Conservation (phyloP, 2,888 invertebrate species). For the Cristatella mucedo region DNA sequence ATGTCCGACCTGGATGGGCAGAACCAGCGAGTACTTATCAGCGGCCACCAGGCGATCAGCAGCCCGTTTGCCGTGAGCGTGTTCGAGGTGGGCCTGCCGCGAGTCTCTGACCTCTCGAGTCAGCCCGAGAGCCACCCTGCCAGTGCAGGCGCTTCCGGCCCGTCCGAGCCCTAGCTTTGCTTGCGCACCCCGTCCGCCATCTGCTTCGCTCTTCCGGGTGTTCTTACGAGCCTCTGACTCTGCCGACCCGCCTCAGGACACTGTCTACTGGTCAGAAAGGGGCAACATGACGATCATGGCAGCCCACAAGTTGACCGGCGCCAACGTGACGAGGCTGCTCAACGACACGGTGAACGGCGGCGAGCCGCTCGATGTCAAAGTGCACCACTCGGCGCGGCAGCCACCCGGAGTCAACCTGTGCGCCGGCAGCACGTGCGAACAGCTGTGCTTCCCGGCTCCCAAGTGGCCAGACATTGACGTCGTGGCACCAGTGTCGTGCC, state of each 20-base stretch:
- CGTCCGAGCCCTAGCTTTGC: too few relatives aligned
- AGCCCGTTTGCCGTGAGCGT: conserved; percentile 94
- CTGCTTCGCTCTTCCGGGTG: too few relatives aligned
- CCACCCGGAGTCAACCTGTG: too few relatives aligned
- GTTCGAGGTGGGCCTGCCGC: conserved; percentile 62
- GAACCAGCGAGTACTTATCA: conserved; percentile 49
- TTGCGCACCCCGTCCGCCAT: too few relatives aligned
- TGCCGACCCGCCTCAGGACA: conserved; percentile 51
- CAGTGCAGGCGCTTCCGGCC: too few relatives aligned
- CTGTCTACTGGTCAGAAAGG: conserved; percentile 96
- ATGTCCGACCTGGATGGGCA: conserved; percentile 75
- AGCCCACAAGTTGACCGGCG: conserved; percentile 79
- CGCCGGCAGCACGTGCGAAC: too few relatives aligned
- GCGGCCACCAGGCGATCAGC: conserved; percentile 51
- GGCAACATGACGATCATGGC: conserved; percentile 76
- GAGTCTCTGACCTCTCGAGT: conserved; percentile 11
- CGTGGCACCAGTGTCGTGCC: too few relatives aligned
- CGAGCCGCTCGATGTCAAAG: conserved; percentile 91
- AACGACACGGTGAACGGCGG: too few relatives aligned
- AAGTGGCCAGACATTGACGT: too few relatives aligned
- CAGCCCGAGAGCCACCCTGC: too few relatives aligned
- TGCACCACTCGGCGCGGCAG: conserved; percentile 83
- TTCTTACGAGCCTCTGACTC: too few relatives aligned
- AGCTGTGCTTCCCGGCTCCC: too few relatives aligned
- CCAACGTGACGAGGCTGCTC: conserved; percentile 55